A percentile compares a stretch with the other conserved stretches of the same genome.
phyloP scores from a whole-genome alignment of 2,888 invertebrate genomes.

The Cremastinae sp. region DNA sequence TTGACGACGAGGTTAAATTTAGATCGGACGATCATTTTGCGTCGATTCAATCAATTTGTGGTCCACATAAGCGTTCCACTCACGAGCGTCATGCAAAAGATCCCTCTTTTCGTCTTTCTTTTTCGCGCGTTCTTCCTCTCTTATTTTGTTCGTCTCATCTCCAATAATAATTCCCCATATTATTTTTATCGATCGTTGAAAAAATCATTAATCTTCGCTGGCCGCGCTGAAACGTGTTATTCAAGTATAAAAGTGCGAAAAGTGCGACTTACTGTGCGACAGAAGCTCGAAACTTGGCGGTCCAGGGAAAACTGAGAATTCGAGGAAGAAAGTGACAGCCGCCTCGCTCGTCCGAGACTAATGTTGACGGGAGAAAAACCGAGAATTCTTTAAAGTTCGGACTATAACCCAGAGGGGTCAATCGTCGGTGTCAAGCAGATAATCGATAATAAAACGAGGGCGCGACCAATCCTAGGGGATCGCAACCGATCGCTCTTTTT shows the following conservation, averaged over 20 bases:
- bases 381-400: conserved; percentile 42
- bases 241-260: too few species aligned
- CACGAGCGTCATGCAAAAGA: conserved; percentile 30
- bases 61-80: conserved; percentile 32
- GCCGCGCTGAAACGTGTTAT: too few species aligned
- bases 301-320: background rate
- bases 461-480: conserved; percentile 15
- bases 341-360: background rate
- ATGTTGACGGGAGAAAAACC: background rate
- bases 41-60: conserved; percentile 49
- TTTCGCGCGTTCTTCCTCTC: background rate
- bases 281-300: background rate
- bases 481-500: conserved; percentile 2
- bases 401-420: conserved; percentile 47
- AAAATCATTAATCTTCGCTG: too few species aligned
- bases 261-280: background rate
- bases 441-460: conserved; percentile 38
- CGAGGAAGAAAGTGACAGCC: background rate
- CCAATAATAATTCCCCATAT: too few species aligned
- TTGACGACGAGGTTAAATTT: conserved; percentile 72
- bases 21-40: conserved; percentile 64
- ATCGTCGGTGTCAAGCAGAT: conserved; percentile 42
- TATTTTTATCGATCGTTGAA: too few species aligned
- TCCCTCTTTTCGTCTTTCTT: conserved; percentile 11
- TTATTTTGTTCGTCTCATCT: background rate